phyloP scores from a whole-genome alignment of 2,797 vertebrate genomes.

The Petrocephalus schoutedeni region DNA sequence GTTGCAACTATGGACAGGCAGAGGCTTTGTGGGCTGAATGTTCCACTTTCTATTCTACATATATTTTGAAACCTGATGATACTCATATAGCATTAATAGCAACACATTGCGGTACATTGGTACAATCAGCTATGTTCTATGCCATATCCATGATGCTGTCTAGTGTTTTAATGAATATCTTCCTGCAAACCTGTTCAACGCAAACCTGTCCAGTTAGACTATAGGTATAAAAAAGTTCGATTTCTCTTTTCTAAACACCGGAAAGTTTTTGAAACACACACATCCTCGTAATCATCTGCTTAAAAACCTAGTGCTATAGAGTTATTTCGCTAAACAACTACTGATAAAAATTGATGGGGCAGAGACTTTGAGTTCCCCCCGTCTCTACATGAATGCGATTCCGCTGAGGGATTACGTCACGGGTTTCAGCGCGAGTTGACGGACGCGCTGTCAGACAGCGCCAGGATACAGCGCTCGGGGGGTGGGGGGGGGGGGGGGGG shows the following conservation, averaged over 20 bases:
- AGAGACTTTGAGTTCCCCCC: neutral
- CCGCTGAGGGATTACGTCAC: slow-evolving; percentile 12
- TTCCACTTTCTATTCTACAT: neutral
- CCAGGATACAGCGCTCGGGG: neutral
- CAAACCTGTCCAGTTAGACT: neutral
- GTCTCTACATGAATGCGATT: neutral
- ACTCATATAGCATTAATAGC: too few species aligned
- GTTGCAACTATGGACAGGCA: neutral
- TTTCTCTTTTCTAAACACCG: neutral
- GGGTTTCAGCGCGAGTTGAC: neutral
- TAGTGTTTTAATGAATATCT: neutral
- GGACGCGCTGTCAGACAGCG: slow-evolving; percentile 11
- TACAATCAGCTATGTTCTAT: neutral
- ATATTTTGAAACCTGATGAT: neutral
- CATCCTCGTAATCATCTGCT: neutral
- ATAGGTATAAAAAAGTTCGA: neutral
- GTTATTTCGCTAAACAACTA: neutral
- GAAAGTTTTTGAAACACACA: neutral
- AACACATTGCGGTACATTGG: neutral
- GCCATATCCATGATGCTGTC: neutral
- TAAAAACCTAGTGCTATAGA: neutral
- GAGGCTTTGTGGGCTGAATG: neutral
- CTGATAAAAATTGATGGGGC: neutral
- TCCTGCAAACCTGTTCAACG: neutral
- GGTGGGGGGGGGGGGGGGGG: neutral